Conservation (phyloP, 2,113 vertebrate genomes). For the Bubalus kerabau region DNA sequence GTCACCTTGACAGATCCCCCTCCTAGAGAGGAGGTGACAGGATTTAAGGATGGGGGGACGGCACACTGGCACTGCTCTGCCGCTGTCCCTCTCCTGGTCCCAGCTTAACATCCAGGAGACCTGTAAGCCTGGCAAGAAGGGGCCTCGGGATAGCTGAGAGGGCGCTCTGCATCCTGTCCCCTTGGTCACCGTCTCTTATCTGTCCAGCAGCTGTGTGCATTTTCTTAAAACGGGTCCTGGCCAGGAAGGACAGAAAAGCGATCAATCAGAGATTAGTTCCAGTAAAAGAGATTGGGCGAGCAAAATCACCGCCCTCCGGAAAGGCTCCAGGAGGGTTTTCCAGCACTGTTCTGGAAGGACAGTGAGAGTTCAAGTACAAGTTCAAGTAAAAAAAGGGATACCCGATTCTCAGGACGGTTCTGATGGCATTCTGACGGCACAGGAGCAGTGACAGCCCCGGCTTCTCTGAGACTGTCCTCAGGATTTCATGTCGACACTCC, state of each 20-base stretch:
- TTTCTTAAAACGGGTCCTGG: background rate
- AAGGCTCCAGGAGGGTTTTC: background rate
- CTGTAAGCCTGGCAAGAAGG: background rate
- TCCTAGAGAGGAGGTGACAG: background rate
- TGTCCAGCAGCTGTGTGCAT: background rate
- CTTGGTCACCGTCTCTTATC: background rate
- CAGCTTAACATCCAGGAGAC: background rate
- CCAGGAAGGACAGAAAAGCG: background rate
- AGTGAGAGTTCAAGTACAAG: background rate
- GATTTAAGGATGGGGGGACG: rapidly evolving
- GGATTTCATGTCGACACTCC: rapidly evolving
- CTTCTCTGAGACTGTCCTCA: rapidly evolving
- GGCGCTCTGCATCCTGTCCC: background rate
- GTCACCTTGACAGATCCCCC: background rate
- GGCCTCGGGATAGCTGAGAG: rapidly evolving
- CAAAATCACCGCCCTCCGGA: background rate
- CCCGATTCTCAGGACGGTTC: no score
- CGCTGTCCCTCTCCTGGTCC: background rate
- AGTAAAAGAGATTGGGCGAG: background rate
- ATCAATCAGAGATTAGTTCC: background rate
- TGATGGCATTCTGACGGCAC: rapidly evolving
- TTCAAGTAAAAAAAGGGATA: background rate
- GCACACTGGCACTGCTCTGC: rapidly evolving
- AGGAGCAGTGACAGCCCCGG: background rate
- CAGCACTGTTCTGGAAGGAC: background rate